Percentiles rank a stretch among this genome's conserved stretches.
These are phyloP conservation scores for Uromys caudimaculatus DNA, from an alignment of 2,797 vertebrate genomes.

Conservation along the genomic window DNA sequence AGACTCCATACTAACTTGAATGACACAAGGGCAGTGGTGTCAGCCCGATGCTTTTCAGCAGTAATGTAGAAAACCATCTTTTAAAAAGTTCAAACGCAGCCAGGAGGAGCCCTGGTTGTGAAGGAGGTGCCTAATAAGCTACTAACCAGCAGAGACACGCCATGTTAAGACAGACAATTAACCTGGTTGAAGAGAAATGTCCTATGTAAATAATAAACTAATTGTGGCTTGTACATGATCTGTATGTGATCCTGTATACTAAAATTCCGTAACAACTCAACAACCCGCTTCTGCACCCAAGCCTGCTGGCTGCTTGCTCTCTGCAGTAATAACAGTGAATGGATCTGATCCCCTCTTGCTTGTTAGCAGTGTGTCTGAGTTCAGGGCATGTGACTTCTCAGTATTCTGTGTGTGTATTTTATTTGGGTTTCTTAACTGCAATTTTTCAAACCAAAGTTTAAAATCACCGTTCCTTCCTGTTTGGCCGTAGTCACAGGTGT, in stretches of 20 bases:
- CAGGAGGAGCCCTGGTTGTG: slow-evolving; percentile 86
- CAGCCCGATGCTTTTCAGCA: slow-evolving; percentile 94
- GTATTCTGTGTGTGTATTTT: slow-evolving; percentile 86
- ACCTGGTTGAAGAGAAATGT: slow-evolving; percentile 89
- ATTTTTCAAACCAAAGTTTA: slow-evolving; percentile 87
- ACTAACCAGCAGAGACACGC: slow-evolving; percentile 94
- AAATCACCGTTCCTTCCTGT: slow-evolving; percentile 80
- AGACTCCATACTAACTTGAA: slow-evolving; percentile 95
- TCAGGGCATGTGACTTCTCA: slow-evolving; percentile 89
- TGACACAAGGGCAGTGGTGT: slow-evolving; percentile 91
- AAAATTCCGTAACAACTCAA: slow-evolving; percentile 94
- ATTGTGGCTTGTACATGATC: slow-evolving; percentile 97
- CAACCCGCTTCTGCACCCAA: slow-evolving; percentile 93
- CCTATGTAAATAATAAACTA: slow-evolving; percentile 98
- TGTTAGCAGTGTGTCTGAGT: slow-evolving; percentile 86
- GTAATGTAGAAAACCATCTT: slow-evolving; percentile 84
- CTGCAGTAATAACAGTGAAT: slow-evolving; percentile 91
- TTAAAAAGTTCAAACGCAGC: slow-evolving; percentile 77
- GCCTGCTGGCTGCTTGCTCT: slow-evolving; percentile 95
- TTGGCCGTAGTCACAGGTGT: slow-evolving; percentile 88
- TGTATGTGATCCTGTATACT: slow-evolving; percentile 92
- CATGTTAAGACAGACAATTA: slow-evolving; percentile 88
- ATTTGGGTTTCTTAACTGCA: slow-evolving; percentile 86
- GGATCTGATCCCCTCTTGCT: slow-evolving; percentile 89
- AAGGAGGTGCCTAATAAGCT: slow-evolving; percentile 92